Base-by-base conservation (phyloP, 2,888 invertebrate genomes). In the Bugulina stolonifera region DNA sequence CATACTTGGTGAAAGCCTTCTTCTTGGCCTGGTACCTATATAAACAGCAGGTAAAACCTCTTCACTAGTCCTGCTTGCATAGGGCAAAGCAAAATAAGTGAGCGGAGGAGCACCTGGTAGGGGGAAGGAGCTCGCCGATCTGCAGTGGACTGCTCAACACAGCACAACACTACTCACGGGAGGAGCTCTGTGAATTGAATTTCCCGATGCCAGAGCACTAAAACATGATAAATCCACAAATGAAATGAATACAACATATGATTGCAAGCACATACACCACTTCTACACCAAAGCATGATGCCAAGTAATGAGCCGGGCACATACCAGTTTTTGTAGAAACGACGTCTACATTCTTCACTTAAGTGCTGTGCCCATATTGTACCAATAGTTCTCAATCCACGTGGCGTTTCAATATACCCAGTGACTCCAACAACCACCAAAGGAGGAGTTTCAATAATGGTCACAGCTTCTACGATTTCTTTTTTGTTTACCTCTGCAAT, bases 281-380 rank as follows among this genome's bases (percentile, higher is more conserved):
- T n/a, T n/a, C n/a, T n/a, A n/a, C n/a, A n/a, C n/a, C n/a, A n/a
- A n/a, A n/a, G n/a, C n/a, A n/a, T n/a, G 5, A 57, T 57, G 5
- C 5, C 57, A 57, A 23, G 52, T 14, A 52, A 52, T 52, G 22
- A 14, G 10, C 23, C 57, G 5, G 22, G 32, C 32, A 85, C 87
- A 87, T 89, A 99, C 99, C 99, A 99, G 88, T 99, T 99, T 89
- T 98, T 99, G 89, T 99, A 99, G 89, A 99, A 98, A 78, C 99
- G 91, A 83, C 99, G 91, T 80, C 93, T 91, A 86, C 97, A 98
- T 84, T 99, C 99, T 85, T 99, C 99, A 58, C 94, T 93, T 84
- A 99, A 89, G 89, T 99, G 99, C 86, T 98, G 97, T 71, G 99
- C 97, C 93, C 95, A 99, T 72, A 99, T 91, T 72, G 97, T 96